These are phyloP conservation scores for Caenorhabditis wallacei DNA, from an alignment of 2,888 invertebrate genomes.

Conservation along the genomic window DNA sequence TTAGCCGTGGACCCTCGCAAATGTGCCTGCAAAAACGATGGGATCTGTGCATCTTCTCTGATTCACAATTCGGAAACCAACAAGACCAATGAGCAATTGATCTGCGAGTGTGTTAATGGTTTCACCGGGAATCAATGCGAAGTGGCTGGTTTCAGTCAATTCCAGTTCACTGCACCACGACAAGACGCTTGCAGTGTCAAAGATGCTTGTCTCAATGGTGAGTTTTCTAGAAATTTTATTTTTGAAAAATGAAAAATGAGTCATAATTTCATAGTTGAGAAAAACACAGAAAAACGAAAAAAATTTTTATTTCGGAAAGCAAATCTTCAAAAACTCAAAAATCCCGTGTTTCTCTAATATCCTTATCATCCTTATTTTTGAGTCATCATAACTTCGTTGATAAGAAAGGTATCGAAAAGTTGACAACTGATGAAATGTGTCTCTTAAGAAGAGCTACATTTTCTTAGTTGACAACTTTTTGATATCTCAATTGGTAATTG, in stretches of 20 bases:
- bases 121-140: slow-evolving; percentile 53
- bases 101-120: slow-evolving; percentile 58
- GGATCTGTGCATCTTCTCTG: slow-evolving; percentile 48
- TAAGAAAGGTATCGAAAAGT: no score
- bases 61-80: slow-evolving; percentile 12
- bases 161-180: slow-evolving; percentile 33
- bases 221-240: slow-evolving; percentile 7
- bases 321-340: no score
- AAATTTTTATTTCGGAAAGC: background rate
- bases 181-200: slow-evolving; percentile 38
- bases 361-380: no score
- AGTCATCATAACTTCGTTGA: no score
- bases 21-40: slow-evolving; percentile 51
- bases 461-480: no score
- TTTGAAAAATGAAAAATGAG: background rate
- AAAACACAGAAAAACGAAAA: no score
- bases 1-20: slow-evolving; percentile 60
- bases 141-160: slow-evolving; percentile 40
- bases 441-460: no score
- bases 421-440: no score
- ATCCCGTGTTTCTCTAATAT: no score
- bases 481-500: no score
- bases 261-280: background rate
- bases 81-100: slow-evolving; percentile 10
- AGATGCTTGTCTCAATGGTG: slow-evolving; percentile 60